A percentile compares a stretch with the other conserved stretches of the same genome.
Evolutionary conservation across 2,888 invertebrate species (phyloP).

Genomic region (Epinotia bilunana): DNA sequence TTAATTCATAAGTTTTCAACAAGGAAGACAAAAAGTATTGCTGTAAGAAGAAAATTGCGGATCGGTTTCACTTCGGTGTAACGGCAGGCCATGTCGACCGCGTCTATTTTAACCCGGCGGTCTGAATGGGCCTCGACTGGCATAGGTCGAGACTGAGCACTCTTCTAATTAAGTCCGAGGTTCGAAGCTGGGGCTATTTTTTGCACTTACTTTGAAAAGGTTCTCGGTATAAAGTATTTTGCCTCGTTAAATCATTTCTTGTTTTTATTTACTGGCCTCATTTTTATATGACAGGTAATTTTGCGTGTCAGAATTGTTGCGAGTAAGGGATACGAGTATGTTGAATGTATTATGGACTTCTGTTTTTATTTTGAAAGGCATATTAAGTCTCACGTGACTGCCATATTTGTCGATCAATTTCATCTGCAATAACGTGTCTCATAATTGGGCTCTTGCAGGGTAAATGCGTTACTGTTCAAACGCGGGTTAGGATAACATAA

Average conservation of each 20-base stretch:
- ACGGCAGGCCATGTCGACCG: constrained; percentile 51
- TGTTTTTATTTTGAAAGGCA: neutral
- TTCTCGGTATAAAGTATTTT: constrained; percentile 31
- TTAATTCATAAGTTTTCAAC: neutral
- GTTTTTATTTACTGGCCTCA: constrained; percentile 10
- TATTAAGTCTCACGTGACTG: neutral
- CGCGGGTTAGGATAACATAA: too few relatives aligned
- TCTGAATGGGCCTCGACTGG: constrained; percentile 62
- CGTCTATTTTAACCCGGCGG: constrained; percentile 75
- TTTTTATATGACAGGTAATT: constrained; percentile 5
- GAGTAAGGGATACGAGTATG: neutral
- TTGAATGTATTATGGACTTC: neutral
- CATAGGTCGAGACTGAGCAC: constrained; percentile 49
- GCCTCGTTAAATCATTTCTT: constrained; percentile 26
- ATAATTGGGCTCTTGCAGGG: too few relatives aligned
- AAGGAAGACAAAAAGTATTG: too few relatives aligned
- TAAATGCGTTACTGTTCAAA: too few relatives aligned
- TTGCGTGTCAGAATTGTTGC: neutral
- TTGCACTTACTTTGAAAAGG: constrained; percentile 41
- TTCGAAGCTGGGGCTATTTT: constrained; percentile 47
- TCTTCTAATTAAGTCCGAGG: constrained; percentile 68
- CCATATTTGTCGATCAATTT: too few relatives aligned
- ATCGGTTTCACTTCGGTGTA: constrained; percentile 57
- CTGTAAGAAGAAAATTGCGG: neutral
- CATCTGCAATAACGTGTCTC: too few relatives aligned